Base-by-base conservation (phyloP, 1,140 invertebrate species). In the Bombus breviceps region DNA sequence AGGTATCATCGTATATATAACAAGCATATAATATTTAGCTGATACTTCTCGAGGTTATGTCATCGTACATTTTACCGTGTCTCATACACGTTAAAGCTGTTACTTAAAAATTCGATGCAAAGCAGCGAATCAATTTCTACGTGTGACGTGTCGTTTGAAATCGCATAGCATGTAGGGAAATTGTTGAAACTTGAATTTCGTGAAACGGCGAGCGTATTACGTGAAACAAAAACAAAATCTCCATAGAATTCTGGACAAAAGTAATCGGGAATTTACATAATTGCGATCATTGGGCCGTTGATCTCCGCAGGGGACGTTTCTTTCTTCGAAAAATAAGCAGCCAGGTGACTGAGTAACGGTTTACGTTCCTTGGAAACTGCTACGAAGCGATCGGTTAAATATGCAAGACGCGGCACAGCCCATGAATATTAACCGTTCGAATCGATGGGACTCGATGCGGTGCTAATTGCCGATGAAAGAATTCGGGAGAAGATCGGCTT, bases 381-480 rank as follows among this genome's bases (percentile, higher is more conserved):
- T 82, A 22, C 32, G 15, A 82, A 64, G 25, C 71, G 53, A 32
- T 74, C 34, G 81, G 32, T 74, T 66, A 74, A 74, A 71, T 75
- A 82, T 74, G 80, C 80, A 32, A 62, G 57, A 62, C 37, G 57
- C 53, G 69, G 28, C 71, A 34, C 57, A 4, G 71, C 53, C 72
- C 81, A 82, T 82, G 81, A 82, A 82, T 82, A 82, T 74, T 82
- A 82, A 71, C 57, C 37, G 39, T 57, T 75, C 71, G 68, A 62
- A 15, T 57, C 43, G 80, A 73, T 43, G n/a, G 39, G 57, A n/a
- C 10, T 64, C 62, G 59, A 62, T 74, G 71, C 71, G 15, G 3
- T 62, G 37, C 37, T 82, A 82, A 82, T 82, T 82, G 71, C 4
- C 41, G 39, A 25, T 25, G 39, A 37, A 82, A 82, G 64, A 80